Evolutionary conservation across 2,113 vertebrate species (phyloP).

Genomic region (Pica pica): DNA sequence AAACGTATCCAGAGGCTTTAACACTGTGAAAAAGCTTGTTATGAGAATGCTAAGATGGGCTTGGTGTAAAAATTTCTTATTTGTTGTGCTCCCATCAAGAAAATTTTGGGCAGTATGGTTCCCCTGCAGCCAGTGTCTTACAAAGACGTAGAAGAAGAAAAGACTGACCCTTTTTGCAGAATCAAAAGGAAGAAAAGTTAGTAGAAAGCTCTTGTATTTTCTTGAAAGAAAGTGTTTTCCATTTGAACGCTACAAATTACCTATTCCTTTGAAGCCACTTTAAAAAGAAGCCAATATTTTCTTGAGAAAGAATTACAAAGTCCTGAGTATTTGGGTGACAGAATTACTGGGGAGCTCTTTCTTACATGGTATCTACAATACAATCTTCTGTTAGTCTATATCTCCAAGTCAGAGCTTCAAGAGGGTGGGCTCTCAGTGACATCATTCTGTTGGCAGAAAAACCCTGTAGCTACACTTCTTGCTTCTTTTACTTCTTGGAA

Average conservation of each 20-base stretch:
- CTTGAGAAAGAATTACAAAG: neutral
- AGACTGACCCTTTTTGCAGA: neutral
- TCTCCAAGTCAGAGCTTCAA: neutral
- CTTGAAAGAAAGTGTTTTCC: neutral
- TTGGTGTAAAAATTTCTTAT: neutral
- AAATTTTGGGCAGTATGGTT: neutral
- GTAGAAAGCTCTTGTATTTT: neutral
- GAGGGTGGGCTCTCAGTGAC: neutral
- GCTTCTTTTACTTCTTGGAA: neutral
- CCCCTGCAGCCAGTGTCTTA: neutral
- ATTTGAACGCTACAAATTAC: neutral
- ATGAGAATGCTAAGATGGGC: neutral
- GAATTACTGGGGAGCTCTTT: neutral
- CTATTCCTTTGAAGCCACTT: neutral
- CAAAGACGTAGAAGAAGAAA: neutral
- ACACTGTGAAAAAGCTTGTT: neutral
- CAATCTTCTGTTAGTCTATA: neutral
- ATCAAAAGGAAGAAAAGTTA: neutral
- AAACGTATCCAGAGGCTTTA: neutral
- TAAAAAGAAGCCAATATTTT: neutral
- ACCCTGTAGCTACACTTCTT: neutral
- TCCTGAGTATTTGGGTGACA: neutral
- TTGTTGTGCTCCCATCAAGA: neutral
- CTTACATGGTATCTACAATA: rapidly evolving
- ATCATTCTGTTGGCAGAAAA: neutral